Conservation (phyloP, 2,888 invertebrate species). For the Cerastoderma edule region DNA sequence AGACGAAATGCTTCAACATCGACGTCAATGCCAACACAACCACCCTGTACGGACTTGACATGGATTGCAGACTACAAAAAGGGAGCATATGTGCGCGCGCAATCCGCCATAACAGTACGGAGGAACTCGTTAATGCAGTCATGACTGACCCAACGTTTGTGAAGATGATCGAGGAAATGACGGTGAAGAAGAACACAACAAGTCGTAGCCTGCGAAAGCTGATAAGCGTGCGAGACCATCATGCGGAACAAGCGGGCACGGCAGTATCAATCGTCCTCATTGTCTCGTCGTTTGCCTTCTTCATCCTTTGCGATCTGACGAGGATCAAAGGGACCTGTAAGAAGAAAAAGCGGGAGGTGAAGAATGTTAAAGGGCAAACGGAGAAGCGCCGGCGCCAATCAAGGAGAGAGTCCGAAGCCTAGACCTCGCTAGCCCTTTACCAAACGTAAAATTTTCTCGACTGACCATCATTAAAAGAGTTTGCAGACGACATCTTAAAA, state of each 20-base stretch:
- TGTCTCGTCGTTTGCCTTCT: slow-evolving; percentile 7
- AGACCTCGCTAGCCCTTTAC: not conserved
- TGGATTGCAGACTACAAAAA: not conserved
- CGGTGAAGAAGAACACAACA: slow-evolving; percentile 25
- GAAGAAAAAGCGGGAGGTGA: not conserved
- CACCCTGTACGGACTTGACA: slow-evolving; percentile 1
- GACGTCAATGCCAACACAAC: slow-evolving; percentile 4
- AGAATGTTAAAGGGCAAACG: not conserved
- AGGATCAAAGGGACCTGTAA: not conserved
- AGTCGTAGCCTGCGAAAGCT: not conserved
- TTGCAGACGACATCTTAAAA: not conserved
- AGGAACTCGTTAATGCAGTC: not conserved
- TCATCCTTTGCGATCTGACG: slow-evolving; percentile 8
- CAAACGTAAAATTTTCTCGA: not conserved
- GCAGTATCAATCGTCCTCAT: slow-evolving; percentile 6
- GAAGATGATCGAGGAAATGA: slow-evolving; percentile 29
- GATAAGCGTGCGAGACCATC: slow-evolving; percentile 10
- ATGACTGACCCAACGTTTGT: slow-evolving; percentile 17
- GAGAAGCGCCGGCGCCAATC: too few species aligned
- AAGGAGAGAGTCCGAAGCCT: slow-evolving; percentile 13
- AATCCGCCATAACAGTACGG: not conserved
- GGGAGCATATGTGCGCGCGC: slow-evolving; percentile 13
- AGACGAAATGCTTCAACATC: not conserved
- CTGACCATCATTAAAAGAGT: not conserved
- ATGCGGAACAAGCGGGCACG: slow-evolving; percentile 11